phyloP scores from a whole-genome alignment of 2,113 vertebrate genomes.

The Lota lota region DNA sequence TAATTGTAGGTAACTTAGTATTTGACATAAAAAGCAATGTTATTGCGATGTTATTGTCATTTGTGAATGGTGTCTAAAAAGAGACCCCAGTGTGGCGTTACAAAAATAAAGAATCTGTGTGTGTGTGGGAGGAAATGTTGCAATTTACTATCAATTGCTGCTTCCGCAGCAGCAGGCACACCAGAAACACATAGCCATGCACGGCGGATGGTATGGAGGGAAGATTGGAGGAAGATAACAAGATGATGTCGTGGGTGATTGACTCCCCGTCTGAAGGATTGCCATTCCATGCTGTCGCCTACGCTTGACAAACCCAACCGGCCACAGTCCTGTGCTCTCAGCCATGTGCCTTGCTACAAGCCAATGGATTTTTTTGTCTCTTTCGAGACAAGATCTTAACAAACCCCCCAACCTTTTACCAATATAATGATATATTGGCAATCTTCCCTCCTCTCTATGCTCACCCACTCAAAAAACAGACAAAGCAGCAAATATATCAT shows the following conservation, averaged over 20 bases:
- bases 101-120: not conserved
- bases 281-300: not conserved
- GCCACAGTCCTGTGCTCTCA: not conserved
- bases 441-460: slow-evolving; percentile 15
- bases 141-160: not conserved
- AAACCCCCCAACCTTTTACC: slow-evolving; percentile 32
- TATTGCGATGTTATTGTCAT: no score
- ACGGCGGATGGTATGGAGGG: not conserved
- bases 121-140: slow-evolving; percentile 1
- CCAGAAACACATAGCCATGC: not conserved
- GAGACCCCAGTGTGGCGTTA: no score
- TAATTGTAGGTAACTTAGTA: no score
- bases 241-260: slow-evolving; percentile 5
- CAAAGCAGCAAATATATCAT: slow-evolving; percentile 59
- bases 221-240: not conserved
- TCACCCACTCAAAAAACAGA: slow-evolving; percentile 43
- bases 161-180: slow-evolving; percentile 1
- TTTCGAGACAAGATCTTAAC: slow-evolving; percentile 9
- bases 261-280: not conserved
- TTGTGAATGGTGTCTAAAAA: no score
- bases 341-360: not conserved
- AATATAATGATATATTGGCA: slow-evolving; percentile 33
- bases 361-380: not conserved
- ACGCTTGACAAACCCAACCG: not conserved
- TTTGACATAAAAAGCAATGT: no score